Evolutionary conservation across 2,888 invertebrate genomes (phyloP).

Genomic region (Trissoscelio sp.): DNA sequence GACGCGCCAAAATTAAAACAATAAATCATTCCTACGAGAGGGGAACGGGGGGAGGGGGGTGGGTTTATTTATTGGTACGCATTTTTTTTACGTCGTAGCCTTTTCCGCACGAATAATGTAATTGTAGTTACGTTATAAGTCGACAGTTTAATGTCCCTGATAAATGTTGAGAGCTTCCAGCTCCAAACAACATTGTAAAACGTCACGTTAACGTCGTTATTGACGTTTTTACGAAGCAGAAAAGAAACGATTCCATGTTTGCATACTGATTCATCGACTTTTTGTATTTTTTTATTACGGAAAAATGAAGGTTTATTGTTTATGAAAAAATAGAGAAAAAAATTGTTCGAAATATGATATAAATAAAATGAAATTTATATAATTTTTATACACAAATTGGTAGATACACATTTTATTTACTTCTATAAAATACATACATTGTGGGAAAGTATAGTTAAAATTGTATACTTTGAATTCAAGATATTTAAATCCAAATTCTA

Average conservation of each 20-base stretch:
- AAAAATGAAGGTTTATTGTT: background rate
- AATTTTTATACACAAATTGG: no score
- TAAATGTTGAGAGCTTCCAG: conserved; percentile 4
- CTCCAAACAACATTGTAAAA: conserved; percentile 21
- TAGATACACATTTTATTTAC: no score
- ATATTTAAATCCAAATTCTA: no score
- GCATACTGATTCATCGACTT: conserved; percentile 2
- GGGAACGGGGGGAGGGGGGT: no score
- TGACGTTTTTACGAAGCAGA: conserved; percentile 11
- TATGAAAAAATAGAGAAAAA: no score
- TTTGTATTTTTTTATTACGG: background rate
- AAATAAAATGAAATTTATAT: no score
- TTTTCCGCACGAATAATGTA: background rate
- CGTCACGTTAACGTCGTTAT: conserved; percentile 29
- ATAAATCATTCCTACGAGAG: conserved; percentile 25
- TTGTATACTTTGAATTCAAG: no score
- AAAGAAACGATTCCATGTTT: conserved; percentile 28
- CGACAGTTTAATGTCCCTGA: background rate
- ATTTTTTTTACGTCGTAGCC: conserved; percentile 19
- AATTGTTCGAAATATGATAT: no score
- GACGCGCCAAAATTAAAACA: conserved; percentile 23
- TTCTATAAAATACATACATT: no score
- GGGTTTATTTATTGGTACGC: conserved; percentile 30
- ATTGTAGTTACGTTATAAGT: conserved; percentile 13
- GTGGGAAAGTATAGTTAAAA: no score